Evolutionary conservation across 2,797 vertebrate genomes (phyloP), one percentile per base, ranked within the genome.

Genomic region (Lacerta viridis): DNA sequence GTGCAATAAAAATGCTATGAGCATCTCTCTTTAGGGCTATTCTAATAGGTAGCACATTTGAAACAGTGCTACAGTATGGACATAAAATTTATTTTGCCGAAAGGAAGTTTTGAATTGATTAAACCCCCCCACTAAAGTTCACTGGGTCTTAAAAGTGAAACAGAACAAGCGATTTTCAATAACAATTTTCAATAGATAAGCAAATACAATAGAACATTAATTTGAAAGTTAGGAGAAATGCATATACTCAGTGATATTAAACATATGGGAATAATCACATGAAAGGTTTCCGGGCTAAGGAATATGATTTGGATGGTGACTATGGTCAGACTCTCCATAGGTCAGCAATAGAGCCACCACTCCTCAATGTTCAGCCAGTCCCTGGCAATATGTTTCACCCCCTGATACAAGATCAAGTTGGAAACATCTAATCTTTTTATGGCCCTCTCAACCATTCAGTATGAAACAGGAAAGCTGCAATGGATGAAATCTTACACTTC

Each of bases 1-100:
- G 5, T 74, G 17, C 7, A 83, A 80, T 87, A 86, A 55, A 79
- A 92, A 87, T 55, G 46, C 33, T 88, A 41, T 85, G 89, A 50
- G 86, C 4, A 87, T 80, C 33, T 74, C 46, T 79, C 76, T 88
- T 80, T 84, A 84, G 41, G 15, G 55, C 66, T 74, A 50, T 75
- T 83, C 68, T 80, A 64, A 84, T 87, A 80, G 23, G 36, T 76
- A 80, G 4, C 36, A 1, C 11, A 59, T 39, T 50, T 80, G 90
- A 85, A 83, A 66, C 1, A 84, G 39, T n/a, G 8, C 87, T 17
- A 41, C 68, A 90, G 82, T 50, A 2, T 80, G 82, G 43, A 87
- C 7, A 29, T 0, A 41, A 84, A 89, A 90, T 78, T 71, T 15
- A 29, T 7, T 72, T 61, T 86, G 17, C 11, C 50, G 33, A 68